Evolutionary conservation across 2,797 vertebrate genomes (phyloP), one percentile per base, ranked within the genome.

Genomic region (Delichon dasypus): DNA sequence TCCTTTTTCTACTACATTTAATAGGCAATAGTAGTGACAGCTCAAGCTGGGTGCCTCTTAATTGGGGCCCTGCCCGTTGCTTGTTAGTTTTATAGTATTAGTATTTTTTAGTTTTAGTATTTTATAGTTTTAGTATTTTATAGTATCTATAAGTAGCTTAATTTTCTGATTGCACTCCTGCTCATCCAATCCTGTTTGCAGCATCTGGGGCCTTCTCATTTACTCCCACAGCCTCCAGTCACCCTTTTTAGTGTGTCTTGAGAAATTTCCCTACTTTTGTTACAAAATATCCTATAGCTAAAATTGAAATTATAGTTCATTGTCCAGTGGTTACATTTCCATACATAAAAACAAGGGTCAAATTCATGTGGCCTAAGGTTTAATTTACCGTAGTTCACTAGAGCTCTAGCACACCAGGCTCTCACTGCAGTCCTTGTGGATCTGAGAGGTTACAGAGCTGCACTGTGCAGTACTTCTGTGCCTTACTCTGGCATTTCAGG

Each of bases 1-100:
- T 74, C 12, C 23, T 65, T 34, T 38, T 77, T 36, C 40, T 66
- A 3, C 27, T 50, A 4, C 36, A 25, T 51, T 68, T 93, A 32
- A 57, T 50, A 38, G 53, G 9, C 14, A 47, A 15, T n/a, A 34
- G 40, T 26, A 62, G 15, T 58, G 66, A 9, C 10, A 87, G 22
- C n/a, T 87, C 1, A 5, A 80, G 40, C 30, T 84, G 60, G 16
- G 2, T 87, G 19, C 30, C 18, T 87, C 64, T 58, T 26, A 38
- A 10, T 16, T 29, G 40, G 11, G 23, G 62, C 38, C 16, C 30
- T 3, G 2, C 30, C n/a, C 51, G 11, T 42, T 2, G 0, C 30
- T 67, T 54, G 29, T 58, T 54, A 47, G 36, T 36, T 73, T 47
- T 64, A 22, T 29, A 55, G 51, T 64, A 16, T 54, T 38, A 38